These are phyloP conservation scores for Orius insidiosus DNA, from an alignment of 1,140 invertebrate genomes.

Conservation along the genomic window DNA sequence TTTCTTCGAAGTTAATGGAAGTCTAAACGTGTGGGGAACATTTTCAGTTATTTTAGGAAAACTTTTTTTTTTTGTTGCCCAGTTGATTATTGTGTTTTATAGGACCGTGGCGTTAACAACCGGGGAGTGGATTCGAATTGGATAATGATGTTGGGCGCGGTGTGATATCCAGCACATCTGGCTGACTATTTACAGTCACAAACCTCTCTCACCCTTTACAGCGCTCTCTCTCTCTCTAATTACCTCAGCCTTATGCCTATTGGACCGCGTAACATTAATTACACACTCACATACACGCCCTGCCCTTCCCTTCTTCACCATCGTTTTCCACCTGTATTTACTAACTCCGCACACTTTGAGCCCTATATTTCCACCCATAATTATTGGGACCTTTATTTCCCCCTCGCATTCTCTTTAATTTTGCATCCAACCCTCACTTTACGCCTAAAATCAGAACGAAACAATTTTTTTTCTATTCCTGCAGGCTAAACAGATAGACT, in stretches of 20 bases:
- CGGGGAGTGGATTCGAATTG: neutral
- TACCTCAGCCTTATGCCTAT: neutral
- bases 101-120: no score
- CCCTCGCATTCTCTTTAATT: no score
- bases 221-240: neutral
- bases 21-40: no score
- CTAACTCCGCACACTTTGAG: slow-evolving; percentile 1
- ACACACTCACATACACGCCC: neutral
- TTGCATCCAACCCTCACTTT: no score
- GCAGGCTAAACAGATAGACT: no score
- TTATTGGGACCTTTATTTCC: neutral
- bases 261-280: slow-evolving; percentile 4
- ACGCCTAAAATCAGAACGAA: no score
- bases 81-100: no score
- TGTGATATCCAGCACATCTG: slow-evolving; percentile 2
- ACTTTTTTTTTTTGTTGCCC: no score
- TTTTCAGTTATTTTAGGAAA: no score
- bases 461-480: no score
- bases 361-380: neutral
- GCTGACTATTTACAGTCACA: slow-evolving; percentile 2
- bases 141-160: neutral
- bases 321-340: neutral
- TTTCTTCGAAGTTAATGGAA: no score
- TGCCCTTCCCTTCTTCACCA: neutral
- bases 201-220: no score